phyloP scores from a whole-genome alignment of 2,888 invertebrate species.

The Tetranychus truncatus region DNA sequence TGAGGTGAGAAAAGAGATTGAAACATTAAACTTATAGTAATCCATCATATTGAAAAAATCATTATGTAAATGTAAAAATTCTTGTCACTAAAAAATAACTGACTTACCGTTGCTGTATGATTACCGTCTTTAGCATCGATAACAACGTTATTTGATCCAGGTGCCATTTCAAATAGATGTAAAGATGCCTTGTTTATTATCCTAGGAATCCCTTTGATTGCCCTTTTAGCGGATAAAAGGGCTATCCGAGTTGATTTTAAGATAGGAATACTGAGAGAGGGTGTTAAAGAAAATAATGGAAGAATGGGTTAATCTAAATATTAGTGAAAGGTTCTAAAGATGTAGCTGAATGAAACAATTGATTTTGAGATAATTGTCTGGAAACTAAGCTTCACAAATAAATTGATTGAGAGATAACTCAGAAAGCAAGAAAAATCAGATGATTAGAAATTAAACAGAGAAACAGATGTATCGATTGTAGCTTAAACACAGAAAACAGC shows the following conservation, averaged over 20 bases:
- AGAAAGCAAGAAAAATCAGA: no score
- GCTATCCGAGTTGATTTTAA: not conserved
- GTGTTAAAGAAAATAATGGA: not conserved
- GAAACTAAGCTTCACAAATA: no score
- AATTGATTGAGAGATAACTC: no score
- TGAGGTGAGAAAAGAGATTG: not conserved
- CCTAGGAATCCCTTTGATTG: not conserved
- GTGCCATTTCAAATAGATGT: not conserved
- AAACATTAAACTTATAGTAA: not conserved
- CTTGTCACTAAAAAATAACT: no score
- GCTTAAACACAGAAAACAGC: no score
- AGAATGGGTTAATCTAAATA: not conserved
- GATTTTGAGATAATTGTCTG: no score
- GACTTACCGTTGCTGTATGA: slow-evolving; percentile 26
- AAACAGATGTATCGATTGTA: no score
- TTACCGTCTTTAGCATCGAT: slow-evolving; percentile 23
- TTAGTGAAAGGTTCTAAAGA: not conserved
- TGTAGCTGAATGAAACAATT: not conserved
- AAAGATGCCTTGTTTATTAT: not conserved
- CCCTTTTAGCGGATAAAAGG: not conserved
- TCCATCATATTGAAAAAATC: not conserved
- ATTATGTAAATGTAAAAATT: not conserved
- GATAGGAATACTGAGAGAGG: not conserved
- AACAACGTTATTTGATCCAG: slow-evolving; percentile 20
- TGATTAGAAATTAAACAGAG: no score